phyloP scores from a whole-genome alignment of 2,888 invertebrate genomes.

The Drosophila niveifrons region DNA sequence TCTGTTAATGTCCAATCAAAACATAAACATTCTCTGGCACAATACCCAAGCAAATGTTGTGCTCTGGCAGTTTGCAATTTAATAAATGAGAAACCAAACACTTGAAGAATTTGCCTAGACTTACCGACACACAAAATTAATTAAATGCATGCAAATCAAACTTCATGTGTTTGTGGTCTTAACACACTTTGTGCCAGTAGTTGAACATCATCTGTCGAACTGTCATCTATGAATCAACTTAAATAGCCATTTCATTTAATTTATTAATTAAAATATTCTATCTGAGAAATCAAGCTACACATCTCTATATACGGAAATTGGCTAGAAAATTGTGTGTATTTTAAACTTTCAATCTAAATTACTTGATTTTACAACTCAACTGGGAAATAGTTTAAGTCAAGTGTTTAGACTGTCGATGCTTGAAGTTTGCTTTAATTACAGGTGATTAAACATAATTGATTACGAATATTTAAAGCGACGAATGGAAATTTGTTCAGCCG shows the following conservation, averaged over 20 bases:
- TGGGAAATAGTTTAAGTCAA: not conserved
- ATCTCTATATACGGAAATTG: not conserved
- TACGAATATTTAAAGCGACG: not conserved
- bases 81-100: conserved; percentile 69
- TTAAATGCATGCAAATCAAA: conserved; percentile 18
- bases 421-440: conserved; percentile 46
- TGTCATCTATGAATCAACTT: not conserved
- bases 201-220: not conserved
- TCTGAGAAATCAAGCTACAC: not conserved
- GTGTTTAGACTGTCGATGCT: not conserved
- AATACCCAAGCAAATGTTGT: conserved; percentile 16
- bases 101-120: conserved; percentile 32
- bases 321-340: not conserved
- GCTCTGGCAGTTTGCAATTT: conserved; percentile 50
- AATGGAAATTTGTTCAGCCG: conserved; percentile 4
- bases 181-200: not conserved
- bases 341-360: not conserved
- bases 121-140: too few relatives aligned
- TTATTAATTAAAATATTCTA: not conserved
- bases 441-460: conserved; percentile 65
- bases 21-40: conserved; percentile 45
- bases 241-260: not conserved
- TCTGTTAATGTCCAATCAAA: conserved; percentile 65
- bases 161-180: conserved; percentile 30
- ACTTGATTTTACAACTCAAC: not conserved